A percentile compares a stretch with the other conserved stretches of the same genome.
These are phyloP conservation scores for Pheosia gnoma DNA, from an alignment of 2,888 invertebrate genomes.

Conservation along the genomic window DNA sequence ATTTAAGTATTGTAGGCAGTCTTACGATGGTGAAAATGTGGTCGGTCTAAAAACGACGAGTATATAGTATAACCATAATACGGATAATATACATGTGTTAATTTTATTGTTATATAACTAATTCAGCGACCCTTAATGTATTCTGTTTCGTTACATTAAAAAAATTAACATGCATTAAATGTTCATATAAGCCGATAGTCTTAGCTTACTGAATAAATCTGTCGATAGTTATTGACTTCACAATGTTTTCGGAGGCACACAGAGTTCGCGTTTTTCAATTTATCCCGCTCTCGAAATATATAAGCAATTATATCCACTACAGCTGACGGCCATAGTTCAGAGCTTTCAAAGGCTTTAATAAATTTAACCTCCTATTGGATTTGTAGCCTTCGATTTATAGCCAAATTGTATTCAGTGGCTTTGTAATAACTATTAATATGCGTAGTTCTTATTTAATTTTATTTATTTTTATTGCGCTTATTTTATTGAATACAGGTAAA, in stretches of 20 bases:
- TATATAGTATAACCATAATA: too few species aligned
- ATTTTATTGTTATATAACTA: too few species aligned
- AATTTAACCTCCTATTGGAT: not conserved
- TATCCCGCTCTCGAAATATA: not conserved
- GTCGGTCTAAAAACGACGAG: too few species aligned
- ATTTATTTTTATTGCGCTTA: too few species aligned
- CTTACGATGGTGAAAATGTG: too few species aligned
- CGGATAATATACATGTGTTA: too few species aligned
- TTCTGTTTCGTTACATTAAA: not conserved
- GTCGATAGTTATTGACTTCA: not conserved
- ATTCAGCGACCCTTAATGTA: too few species aligned
- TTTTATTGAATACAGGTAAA: too few species aligned
- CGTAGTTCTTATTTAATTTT: too few species aligned
- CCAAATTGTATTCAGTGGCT: not conserved
- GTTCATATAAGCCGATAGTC: not conserved
- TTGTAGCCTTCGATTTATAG: not conserved
- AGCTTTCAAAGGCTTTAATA: not conserved
- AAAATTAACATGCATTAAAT: not conserved
- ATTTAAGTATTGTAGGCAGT: not conserved
- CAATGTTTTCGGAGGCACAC: not conserved
- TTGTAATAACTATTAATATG: not conserved
- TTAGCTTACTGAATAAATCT: not conserved
- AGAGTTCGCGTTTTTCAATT: not conserved
- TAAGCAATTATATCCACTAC: slow-evolving; percentile 1
- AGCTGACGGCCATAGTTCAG: not conserved